phyloP scores from a whole-genome alignment of 2,113 vertebrate genomes.

The Dolichallabes microphthalmus region DNA sequence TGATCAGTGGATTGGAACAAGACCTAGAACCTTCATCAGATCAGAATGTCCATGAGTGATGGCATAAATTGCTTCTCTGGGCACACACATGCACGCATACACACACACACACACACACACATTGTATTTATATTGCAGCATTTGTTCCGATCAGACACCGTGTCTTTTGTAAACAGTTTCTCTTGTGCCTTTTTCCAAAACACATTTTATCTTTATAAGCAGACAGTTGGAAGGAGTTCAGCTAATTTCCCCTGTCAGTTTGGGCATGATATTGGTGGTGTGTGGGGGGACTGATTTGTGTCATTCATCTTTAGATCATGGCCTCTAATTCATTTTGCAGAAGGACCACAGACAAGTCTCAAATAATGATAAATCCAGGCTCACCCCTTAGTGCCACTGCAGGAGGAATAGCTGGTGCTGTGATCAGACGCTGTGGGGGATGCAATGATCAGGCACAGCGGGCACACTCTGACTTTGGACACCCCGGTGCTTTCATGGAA shows the following conservation, averaged over 20 bases:
- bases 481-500: constrained; percentile 23
- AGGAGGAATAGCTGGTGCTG: constrained; percentile 19
- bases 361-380: constrained; percentile 67
- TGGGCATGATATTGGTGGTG: constrained; percentile 20
- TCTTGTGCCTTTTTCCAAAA: constrained; percentile 49
- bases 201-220: constrained; percentile 67
- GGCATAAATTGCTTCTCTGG: background rate
- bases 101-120: background rate
- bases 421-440: background rate
- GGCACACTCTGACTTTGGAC: constrained; percentile 16
- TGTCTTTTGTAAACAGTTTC: constrained; percentile 19
- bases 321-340: constrained; percentile 67
- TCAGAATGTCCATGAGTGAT: constrained; percentile 35
- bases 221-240: constrained; percentile 64
- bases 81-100: background rate
- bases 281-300: background rate
- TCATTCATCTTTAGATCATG: constrained; percentile 55
- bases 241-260: constrained; percentile 60
- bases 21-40: constrained; percentile 5
- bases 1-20: constrained; percentile 10
- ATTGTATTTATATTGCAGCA: background rate
- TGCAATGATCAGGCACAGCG: background rate
- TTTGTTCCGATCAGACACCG: constrained; percentile 30
- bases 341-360: constrained; percentile 59
- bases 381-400: constrained; percentile 16